Evolutionary conservation across 2,113 vertebrate genomes (phyloP).

Genomic region (Lichenostomus cassidix): DNA sequence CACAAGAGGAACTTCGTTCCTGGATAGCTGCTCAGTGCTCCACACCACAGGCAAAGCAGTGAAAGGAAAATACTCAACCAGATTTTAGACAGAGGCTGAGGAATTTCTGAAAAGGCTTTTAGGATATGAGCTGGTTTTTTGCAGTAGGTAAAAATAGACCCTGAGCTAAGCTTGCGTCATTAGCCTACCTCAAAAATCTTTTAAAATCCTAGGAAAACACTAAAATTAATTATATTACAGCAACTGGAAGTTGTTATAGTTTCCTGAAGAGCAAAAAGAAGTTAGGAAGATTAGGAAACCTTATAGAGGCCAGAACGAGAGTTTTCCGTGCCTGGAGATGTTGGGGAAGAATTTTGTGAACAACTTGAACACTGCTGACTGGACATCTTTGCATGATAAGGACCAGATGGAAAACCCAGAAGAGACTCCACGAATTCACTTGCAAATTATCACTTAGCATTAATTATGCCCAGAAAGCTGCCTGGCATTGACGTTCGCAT

Average conservation of each 20-base stretch:
- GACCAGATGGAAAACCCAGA: constrained; percentile 70
- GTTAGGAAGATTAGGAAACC: background rate
- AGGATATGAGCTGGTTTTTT: background rate
- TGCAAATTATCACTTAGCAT: constrained; percentile 51
- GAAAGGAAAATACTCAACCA: background rate
- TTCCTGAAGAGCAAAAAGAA: background rate
- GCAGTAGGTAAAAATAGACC: background rate
- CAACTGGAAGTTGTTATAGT: background rate
- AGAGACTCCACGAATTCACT: constrained; percentile 60
- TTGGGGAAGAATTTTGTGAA: background rate
- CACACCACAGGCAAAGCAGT: no score
- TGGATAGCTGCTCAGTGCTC: background rate
- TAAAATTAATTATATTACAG: background rate
- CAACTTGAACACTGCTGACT: constrained; percentile 53
- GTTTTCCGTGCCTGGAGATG: background rate
- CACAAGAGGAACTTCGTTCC: background rate
- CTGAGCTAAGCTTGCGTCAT: background rate
- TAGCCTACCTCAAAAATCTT: background rate
- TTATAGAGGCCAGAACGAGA: background rate
- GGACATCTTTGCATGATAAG: constrained; percentile 59
- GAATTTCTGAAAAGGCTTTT: background rate
- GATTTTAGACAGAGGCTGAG: background rate
- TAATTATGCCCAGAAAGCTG: constrained; percentile 60
- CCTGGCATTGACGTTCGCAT: constrained; percentile 33
- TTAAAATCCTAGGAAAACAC: background rate